phyloP scores from a whole-genome alignment of 2,797 vertebrate species.

The Falco biarmicus region DNA sequence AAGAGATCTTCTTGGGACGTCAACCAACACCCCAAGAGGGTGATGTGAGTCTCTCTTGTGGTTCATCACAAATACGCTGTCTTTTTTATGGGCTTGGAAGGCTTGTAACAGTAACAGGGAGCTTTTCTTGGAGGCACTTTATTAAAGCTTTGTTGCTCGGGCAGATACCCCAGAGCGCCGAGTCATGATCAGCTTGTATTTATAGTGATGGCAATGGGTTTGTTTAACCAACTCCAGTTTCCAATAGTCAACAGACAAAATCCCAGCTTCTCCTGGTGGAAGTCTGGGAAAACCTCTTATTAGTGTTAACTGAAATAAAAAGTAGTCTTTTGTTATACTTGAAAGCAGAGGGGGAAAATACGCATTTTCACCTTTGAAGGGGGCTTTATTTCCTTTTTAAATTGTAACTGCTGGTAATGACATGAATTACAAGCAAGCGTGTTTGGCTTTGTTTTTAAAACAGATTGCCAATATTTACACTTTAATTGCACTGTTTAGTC shows the following conservation, averaged over 20 bases:
- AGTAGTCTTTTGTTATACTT: background rate
- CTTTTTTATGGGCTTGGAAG: background rate
- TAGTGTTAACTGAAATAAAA: background rate
- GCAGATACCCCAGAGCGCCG: background rate
- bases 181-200: background rate
- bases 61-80: background rate
- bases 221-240: constrained; percentile 8
- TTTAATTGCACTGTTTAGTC: background rate
- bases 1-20: background rate
- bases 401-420: background rate
- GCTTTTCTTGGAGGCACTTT: background rate
- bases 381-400: background rate
- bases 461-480: constrained; percentile 15
- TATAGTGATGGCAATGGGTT: background rate
- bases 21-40: background rate
- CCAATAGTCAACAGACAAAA: background rate
- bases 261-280: background rate
- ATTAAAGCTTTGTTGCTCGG: background rate
- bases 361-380: background rate
- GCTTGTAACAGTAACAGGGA: background rate
- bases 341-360: background rate
- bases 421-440: background rate
- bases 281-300: background rate
- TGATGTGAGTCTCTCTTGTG: background rate
- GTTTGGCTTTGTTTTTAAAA: constrained; percentile 25